phyloP scores from a whole-genome alignment of 53 echinoderm and acorn worm genomes.

The Patiria pectinifera region DNA sequence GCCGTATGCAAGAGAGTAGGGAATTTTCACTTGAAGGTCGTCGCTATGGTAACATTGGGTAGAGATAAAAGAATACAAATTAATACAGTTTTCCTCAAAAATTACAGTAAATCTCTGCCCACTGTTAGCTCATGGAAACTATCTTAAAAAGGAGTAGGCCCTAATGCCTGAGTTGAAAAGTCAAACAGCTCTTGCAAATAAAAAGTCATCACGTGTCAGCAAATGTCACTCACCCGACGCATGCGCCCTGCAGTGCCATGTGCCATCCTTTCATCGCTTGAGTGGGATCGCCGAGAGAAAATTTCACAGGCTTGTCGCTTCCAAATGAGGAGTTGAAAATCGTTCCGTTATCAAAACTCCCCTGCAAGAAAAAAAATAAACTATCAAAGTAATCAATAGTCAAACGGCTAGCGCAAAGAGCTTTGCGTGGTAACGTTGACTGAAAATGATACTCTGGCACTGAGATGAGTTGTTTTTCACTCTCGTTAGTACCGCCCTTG shows the following conservation, averaged over 20 bases:
- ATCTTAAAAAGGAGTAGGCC: too few species aligned
- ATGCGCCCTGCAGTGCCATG: slow-evolving; percentile 59
- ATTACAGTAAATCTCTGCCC: neutral
- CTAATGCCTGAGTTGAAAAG: neutral
- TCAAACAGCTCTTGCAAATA: neutral
- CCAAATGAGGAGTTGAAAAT: slow-evolving; percentile 78
- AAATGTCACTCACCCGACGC: slow-evolving; percentile 57
- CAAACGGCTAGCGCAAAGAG: neutral
- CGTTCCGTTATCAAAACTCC: slow-evolving; percentile 72
- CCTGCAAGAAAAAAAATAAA: slow-evolving; percentile 56
- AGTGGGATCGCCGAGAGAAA: slow-evolving; percentile 35
- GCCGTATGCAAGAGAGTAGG: slow-evolving; percentile 26
- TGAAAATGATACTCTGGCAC: too few species aligned
- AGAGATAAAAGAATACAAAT: neutral
- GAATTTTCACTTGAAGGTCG: slow-evolving; percentile 14
- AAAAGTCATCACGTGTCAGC: neutral
- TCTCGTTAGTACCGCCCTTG: too few species aligned
- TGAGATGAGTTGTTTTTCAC: too few species aligned
- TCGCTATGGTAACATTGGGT: slow-evolving; percentile 30
- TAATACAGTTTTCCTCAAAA: neutral
- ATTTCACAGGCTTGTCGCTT: neutral
- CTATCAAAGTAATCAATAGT: neutral
- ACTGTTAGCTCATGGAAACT: too few species aligned
- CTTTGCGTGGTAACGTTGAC: too few species aligned
- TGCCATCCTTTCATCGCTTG: slow-evolving; percentile 60